A percentile compares a stretch with the other conserved stretches of the same genome.
These are phyloP conservation scores for Antheraea mylitta DNA, from an alignment of 1,140 invertebrate species.

Conservation along the genomic window DNA sequence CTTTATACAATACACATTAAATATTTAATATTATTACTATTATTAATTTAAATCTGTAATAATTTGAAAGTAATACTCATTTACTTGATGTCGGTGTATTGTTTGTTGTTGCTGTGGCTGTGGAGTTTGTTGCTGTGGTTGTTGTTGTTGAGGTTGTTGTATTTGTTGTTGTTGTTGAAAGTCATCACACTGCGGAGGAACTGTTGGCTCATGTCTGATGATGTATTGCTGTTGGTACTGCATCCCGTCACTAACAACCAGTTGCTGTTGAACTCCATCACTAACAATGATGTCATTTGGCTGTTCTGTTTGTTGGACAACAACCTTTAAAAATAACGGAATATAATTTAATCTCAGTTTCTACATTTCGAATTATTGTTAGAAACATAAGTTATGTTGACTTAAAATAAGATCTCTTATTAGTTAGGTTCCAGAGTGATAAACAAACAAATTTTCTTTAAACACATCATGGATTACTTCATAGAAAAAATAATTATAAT, in stretches of 20 bases:
- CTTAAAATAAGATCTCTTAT: too few relatives aligned
- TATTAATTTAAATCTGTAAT: not conserved
- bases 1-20: not conserved
- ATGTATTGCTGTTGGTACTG: slow-evolving; percentile 72
- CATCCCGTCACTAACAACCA: slow-evolving; percentile 68
- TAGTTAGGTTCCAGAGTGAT: too few relatives aligned
- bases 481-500: too few relatives aligned
- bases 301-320: slow-evolving; percentile 68
- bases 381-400: too few relatives aligned
- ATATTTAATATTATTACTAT: not conserved
- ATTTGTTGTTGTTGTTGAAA: slow-evolving; percentile 64
- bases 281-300: slow-evolving; percentile 71
- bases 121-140: slow-evolving; percentile 30
- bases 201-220: slow-evolving; percentile 63
- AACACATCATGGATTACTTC: too few relatives aligned
- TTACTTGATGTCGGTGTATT: slow-evolving; percentile 45
- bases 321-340: slow-evolving; percentile 45
- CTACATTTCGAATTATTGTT: too few relatives aligned
- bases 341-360: not conserved
- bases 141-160: slow-evolving; percentile 53
- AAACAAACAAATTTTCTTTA: too few relatives aligned
- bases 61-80: not conserved
- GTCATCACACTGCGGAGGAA: slow-evolving; percentile 41
- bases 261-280: slow-evolving; percentile 62
- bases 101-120: slow-evolving; percentile 52